These are phyloP conservation scores for Brachyrhaphis roseni DNA, from an alignment of 2,797 vertebrate genomes.

Conservation along the genomic window DNA sequence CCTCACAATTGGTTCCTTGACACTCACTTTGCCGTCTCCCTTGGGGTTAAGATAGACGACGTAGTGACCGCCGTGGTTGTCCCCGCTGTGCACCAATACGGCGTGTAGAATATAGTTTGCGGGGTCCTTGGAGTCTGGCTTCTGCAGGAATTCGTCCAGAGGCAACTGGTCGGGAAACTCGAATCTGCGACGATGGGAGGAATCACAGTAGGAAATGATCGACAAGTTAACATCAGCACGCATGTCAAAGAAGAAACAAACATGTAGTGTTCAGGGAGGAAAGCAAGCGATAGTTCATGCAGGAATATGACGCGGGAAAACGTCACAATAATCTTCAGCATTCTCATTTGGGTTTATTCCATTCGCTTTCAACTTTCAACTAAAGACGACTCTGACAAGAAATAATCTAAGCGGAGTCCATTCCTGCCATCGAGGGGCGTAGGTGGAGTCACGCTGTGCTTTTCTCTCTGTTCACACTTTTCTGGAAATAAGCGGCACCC, in stretches of 20 bases:
- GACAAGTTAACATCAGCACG: background rate
- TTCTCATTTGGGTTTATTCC: slow-evolving; percentile 22
- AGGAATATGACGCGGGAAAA: background rate
- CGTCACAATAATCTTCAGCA: slow-evolving; percentile 33
- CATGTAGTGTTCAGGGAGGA: background rate
- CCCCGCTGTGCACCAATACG: slow-evolving; percentile 97
- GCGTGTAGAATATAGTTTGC: slow-evolving; percentile 99
- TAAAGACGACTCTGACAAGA: slow-evolving; percentile 18
- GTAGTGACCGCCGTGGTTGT: slow-evolving; percentile 99
- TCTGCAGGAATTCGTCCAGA: slow-evolving; percentile 98
- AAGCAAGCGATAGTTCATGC: background rate
- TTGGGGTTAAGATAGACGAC: slow-evolving; percentile 99
- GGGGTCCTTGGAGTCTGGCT: slow-evolving; percentile 96
- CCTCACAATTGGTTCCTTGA: slow-evolving; percentile 85
- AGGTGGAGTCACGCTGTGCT: slow-evolving; percentile 2
- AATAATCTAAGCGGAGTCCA: slow-evolving; percentile 32
- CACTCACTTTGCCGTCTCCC: slow-evolving; percentile 97
- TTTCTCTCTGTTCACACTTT: slow-evolving; percentile 20
- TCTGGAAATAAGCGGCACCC: slow-evolving; percentile 36
- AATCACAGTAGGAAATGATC: background rate
- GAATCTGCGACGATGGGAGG: slow-evolving; percentile 82
- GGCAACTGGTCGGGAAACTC: slow-evolving; percentile 98
- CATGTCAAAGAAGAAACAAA: background rate
- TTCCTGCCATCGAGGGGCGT: slow-evolving; percentile 23
- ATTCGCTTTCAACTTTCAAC: slow-evolving; percentile 32